Base-by-base conservation (phyloP, 1,140 invertebrate species). In the Drosophila baimaii region DNA sequence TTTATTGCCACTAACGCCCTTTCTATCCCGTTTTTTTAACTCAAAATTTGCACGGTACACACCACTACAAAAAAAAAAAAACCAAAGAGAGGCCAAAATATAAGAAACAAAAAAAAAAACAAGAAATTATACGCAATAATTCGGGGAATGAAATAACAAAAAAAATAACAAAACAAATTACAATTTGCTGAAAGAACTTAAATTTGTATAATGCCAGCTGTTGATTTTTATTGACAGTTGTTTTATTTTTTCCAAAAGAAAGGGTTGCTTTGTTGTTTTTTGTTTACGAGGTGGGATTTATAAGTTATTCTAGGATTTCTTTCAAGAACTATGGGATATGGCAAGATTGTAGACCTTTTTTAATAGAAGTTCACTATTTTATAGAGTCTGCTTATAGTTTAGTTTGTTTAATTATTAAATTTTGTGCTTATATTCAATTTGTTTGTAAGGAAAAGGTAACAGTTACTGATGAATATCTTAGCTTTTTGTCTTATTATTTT, bases 11-110 rank as follows among this genome's bases (percentile, higher is more conserved):
- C 51, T 51, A 33, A 57, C 55, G 47, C 44, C 68, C 56, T 65
- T 68, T 61, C 63, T 79, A 64, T 55, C 43, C 49, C 55, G 65
- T 41, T 79, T 57, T 57, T 52, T 54, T 44, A 71, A 86, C 81
- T 71, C 23, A 71, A 54, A 86, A 85, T 85, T 85, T 85, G 57
- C 52, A 75, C 74, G 31, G 52, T 63, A 44, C 63, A 52, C 56
- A 64, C 70, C 15, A 51, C 12, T 19, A 12, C 46, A 47, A 27
- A 29, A 15, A 12, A 29, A 51, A 51, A 8, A 19, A 17, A 39
- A 17, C n/a, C n/a, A 31, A 31, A 19, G n/a, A 13, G 7, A 33
- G 12, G 27, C 49, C 49, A 51, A 19, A 25, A 56, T 25, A 43
- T 43, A 4, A 74, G 56, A 64, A 23, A 64, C 65, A 49, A 4